Evolutionary conservation across 1,140 invertebrate species (phyloP).

Genomic region (Ridgeia piscesae): DNA sequence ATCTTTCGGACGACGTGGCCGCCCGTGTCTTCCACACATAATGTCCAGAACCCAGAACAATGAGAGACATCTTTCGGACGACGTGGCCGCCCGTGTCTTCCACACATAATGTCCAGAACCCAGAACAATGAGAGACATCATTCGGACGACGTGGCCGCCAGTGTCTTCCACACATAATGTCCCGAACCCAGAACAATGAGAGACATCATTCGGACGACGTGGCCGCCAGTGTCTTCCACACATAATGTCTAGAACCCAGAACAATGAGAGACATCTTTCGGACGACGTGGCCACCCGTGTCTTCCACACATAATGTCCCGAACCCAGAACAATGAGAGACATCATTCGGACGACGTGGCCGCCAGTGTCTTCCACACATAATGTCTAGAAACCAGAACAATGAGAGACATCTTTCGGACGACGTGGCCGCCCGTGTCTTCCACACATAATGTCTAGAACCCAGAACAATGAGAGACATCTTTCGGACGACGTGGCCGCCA

Average conservation of each 20-base stretch:
- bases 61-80: background rate
- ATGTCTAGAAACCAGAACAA: background rate
- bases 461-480: background rate
- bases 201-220: background rate
- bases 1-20: background rate
- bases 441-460: background rate
- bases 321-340: background rate
- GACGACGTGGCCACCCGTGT: background rate
- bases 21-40: no score
- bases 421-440: no score
- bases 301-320: no score
- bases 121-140: background rate
- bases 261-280: background rate
- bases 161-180: no score
- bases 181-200: background rate
- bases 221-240: no score
- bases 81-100: no score
- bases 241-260: background rate
- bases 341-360: background rate
- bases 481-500: background rate
- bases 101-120: background rate
- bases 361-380: no score
- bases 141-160: background rate
- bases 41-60: background rate
- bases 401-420: background rate